Base-by-base conservation (phyloP, 2,797 vertebrate genomes). In the Aythya fuligula region DNA sequence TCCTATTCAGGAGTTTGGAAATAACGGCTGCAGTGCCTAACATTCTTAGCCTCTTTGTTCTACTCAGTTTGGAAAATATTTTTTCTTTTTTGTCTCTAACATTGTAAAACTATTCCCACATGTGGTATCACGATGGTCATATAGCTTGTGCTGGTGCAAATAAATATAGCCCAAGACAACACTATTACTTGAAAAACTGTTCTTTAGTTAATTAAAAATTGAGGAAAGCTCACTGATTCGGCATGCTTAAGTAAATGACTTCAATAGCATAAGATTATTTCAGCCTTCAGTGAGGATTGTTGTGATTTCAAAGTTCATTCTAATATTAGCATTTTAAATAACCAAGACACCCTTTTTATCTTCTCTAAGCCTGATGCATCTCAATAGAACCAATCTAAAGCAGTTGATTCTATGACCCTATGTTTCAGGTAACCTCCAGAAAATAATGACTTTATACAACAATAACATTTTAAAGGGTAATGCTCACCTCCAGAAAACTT, bases 401-500 rank as follows among this genome's bases (percentile, higher is more conserved):
- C 24, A 74, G 66, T 0, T 32, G 25, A 20, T 32, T 36, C 12
- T 11, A 17, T 2, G 8, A 54, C 25, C 38, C 30, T 7, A 2
- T 5, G 19, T 34, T 79, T 74, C 47, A 66, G 25, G 20, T 36
- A 62, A 72, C 58, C 41, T 66, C 82, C 43, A 51, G 49, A 18
- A 25, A 82, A 2, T 1, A 28, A 67, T 1, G 28, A 62, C 15
- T 60, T 60, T 6, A 21, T 0, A 76, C 3, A 12, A 62, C 34
- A 24, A n/a, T 3, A 21, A 72, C 51, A 45, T 56, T 17, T 38
- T 30, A 47, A 83, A 79, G 32, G 17, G 78, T 71, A 88, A 93
- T 32, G 24, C 95, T 96, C 98, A 99, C 99, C 99, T 94, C 98
- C 82, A 85, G 98, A 98, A 97, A 99, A 99, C 91, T 96, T 99